phyloP scores from a whole-genome alignment of 1,140 invertebrate genomes.

The Akabosia matsudoensis region DNA sequence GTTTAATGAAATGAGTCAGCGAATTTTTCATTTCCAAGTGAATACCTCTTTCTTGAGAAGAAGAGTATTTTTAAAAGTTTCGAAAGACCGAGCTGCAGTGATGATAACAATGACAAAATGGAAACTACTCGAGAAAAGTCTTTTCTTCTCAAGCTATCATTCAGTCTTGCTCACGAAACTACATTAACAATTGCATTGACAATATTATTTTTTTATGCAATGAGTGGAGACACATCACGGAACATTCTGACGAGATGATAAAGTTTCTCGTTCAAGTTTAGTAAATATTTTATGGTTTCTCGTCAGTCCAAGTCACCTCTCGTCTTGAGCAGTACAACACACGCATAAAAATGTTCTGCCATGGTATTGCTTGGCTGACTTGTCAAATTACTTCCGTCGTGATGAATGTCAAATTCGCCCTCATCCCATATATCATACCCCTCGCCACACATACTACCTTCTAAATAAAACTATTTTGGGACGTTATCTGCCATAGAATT shows the following conservation, averaged over 20 bases:
- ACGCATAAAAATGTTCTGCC: neutral
- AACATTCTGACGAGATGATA: neutral
- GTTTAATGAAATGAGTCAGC: conserved; percentile 12
- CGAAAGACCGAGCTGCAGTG: neutral
- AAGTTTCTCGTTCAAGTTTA: neutral
- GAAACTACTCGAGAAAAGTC: neutral
- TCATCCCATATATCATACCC: neutral
- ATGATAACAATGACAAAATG: neutral
- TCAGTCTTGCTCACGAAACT: conserved; percentile 1
- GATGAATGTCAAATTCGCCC: conserved; percentile 10
- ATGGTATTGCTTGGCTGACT: conserved; percentile 7
- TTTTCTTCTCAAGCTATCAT: neutral
- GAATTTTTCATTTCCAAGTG: neutral
- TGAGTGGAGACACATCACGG: neutral
- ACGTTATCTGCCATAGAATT: neutral
- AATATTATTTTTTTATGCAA: neutral
- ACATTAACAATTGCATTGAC: neutral
- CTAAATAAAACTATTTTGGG: too few species aligned
- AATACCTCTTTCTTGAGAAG: too few species aligned
- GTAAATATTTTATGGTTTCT: neutral
- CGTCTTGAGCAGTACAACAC: neutral
- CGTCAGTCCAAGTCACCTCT: neutral
- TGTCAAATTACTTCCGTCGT: conserved; percentile 24
- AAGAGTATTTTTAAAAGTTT: neutral
- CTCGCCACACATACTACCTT: neutral